Conservation (phyloP, 2,113 vertebrate genomes). For the Baryphthengus martii region DNA sequence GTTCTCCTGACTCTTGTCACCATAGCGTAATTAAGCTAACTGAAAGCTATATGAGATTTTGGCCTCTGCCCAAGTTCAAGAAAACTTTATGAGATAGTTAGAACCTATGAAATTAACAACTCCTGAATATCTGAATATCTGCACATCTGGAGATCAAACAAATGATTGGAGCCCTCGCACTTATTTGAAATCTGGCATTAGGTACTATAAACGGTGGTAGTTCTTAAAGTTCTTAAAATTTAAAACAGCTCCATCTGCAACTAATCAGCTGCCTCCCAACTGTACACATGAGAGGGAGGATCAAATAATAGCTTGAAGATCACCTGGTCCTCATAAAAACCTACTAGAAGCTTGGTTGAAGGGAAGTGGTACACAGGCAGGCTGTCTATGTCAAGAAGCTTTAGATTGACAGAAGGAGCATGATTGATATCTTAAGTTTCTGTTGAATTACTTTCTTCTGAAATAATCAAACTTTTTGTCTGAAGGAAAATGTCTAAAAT, state of each 20-base stretch:
- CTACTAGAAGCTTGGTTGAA: neutral
- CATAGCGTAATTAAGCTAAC: neutral
- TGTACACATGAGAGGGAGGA: neutral
- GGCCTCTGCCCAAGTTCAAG: neutral
- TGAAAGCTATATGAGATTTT: neutral
- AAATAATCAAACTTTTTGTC: neutral
- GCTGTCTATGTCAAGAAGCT: neutral
- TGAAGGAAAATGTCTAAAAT: neutral
- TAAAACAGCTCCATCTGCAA: neutral
- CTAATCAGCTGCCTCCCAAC: neutral
- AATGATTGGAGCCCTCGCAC: neutral
- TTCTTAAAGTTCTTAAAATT: neutral
- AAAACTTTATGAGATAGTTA: neutral
- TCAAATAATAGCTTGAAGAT: slow-evolving; percentile 12
- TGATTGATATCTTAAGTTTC: neutral
- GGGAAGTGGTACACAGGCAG: neutral
- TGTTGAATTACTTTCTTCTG: neutral
- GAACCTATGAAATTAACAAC: neutral
- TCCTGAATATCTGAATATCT: neutral
- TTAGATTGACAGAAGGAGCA: neutral
- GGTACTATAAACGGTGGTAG: neutral
- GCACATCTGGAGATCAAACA: neutral
- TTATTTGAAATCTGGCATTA: neutral
- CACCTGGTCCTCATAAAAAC: slow-evolving; percentile 32
- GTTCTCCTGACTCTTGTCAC: neutral